Evolutionary conservation across 2,113 vertebrate species (phyloP).

Genomic region (Garra rufa): DNA sequence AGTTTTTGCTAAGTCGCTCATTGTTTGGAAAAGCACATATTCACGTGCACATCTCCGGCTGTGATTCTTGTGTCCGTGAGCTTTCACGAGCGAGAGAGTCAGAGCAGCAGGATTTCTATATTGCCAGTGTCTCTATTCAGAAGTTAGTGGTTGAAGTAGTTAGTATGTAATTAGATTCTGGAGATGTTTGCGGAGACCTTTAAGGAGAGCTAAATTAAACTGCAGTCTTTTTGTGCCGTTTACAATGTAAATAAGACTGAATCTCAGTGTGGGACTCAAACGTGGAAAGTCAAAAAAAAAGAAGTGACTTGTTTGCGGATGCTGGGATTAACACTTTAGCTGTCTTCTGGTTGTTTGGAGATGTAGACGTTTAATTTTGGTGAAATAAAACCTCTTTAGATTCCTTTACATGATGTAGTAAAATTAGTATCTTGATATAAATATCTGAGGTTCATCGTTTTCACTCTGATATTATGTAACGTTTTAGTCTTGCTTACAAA

Average conservation of each 20-base stretch:
- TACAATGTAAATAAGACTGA: slow-evolving; percentile 77
- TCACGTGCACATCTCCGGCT: slow-evolving; percentile 14
- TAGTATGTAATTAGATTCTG: slow-evolving; percentile 53
- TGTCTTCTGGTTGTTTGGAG: slow-evolving; percentile 88
- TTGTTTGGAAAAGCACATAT: slow-evolving; percentile 23
- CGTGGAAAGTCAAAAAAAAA: too few relatives aligned
- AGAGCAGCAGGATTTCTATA: slow-evolving; percentile 21
- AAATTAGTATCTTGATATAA: not conserved
- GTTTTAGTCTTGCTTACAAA: not conserved
- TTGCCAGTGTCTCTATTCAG: slow-evolving; percentile 28
- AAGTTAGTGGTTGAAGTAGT: slow-evolving; percentile 28
- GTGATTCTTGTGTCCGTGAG: slow-evolving; percentile 12
- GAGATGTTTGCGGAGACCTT: slow-evolving; percentile 59
- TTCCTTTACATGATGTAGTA: not conserved
- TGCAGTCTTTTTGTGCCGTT: slow-evolving; percentile 68
- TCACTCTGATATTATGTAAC: not conserved
- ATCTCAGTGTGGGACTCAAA: slow-evolving; percentile 72
- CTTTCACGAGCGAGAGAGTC: slow-evolving; percentile 12
- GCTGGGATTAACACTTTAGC: slow-evolving; percentile 91
- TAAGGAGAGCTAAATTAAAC: slow-evolving; percentile 64
- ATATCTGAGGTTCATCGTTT: not conserved
- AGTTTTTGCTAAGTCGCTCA: slow-evolving; percentile 20
- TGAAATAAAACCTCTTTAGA: not conserved
- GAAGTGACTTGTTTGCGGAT: slow-evolving; percentile 86
- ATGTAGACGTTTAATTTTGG: slow-evolving; percentile 68